Evolutionary conservation across 1,140 invertebrate species (phyloP), one percentile per base, ranked within the genome.

Genomic region (Lordiphosa stackelbergi): DNA sequence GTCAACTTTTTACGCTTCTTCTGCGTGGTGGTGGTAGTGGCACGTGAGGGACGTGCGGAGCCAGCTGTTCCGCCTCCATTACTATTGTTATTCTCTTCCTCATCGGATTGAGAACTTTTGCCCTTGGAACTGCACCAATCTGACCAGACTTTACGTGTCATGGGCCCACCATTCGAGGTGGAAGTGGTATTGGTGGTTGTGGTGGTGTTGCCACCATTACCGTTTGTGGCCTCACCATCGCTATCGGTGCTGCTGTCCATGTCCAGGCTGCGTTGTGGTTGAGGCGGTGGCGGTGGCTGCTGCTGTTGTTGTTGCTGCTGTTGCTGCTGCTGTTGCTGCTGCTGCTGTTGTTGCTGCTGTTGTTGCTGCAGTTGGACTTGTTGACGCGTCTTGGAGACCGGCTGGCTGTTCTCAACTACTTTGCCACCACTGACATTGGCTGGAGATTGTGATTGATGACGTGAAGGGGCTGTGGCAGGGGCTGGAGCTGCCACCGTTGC

Each of bases 131-230:
- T 92, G 83, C 90, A 91, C 90, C 91, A 93, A 84, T 94, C 92
- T 13, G 91, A 92, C 94, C 94, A 95, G 34, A 93, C 92, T 65
- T 92, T 89, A 6, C 94, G 88, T 1, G 93, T 94, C 35, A 93
- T 94, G 6, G 75, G 75, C 9, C 69, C 61, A 3, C 83, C 73
- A 42, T 73, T 73, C 16, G 72, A 70, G 5, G 63, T 59, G 4
- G 77, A 78, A 1, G 77, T 83, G 2, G 93, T 93, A 8, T 93
- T 94, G 6, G 66, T 74, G 12, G 74, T 51, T 5, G 93, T 94
- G 4, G 93, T 94, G 42, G 65, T 78, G 45, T 69, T 84, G n/a
- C 71, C 75, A 0, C 75, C 63, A 69, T 75, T 75, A 3, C 75
- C 77, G 53, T 77, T 92, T 70, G 89, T 89, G 34, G 90, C 73